Evolutionary conservation across 2,888 invertebrate genomes (phyloP).

Genomic region (Itoplectis maculator): DNA sequence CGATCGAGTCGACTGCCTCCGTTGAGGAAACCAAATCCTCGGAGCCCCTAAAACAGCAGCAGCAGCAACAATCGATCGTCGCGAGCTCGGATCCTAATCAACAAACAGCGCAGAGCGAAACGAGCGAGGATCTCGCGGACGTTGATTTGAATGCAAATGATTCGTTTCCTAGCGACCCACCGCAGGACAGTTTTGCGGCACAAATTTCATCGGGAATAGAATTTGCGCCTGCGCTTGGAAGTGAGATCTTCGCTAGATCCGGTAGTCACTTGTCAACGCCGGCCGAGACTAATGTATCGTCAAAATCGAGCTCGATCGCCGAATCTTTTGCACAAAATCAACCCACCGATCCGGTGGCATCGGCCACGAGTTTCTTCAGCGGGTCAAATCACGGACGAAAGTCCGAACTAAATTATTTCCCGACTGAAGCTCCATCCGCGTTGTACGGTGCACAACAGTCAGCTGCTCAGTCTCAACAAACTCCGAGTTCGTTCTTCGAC

Average conservation of each 20-base stretch:
- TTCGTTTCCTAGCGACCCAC: slow-evolving; percentile 43
- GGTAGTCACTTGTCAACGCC: slow-evolving; percentile 47
- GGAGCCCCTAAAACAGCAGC: background rate
- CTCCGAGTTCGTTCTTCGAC: slow-evolving; percentile 40
- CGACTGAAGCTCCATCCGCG: slow-evolving; percentile 15
- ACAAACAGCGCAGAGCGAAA: slow-evolving; percentile 29
- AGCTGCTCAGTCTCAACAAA: slow-evolving; percentile 28
- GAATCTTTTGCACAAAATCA: slow-evolving; percentile 40
- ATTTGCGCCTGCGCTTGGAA: slow-evolving; percentile 31
- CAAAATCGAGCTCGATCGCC: slow-evolving; percentile 48
- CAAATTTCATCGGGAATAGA: slow-evolving; percentile 26
- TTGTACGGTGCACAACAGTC: slow-evolving; percentile 50
- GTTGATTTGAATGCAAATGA: slow-evolving; percentile 69
- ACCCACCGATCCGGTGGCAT: slow-evolving; percentile 3
- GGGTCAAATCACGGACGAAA: slow-evolving; percentile 38
- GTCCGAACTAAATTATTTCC: slow-evolving; percentile 62
- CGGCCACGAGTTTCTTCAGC: slow-evolving; percentile 66
- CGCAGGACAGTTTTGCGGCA: background rate
- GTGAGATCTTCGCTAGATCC: slow-evolving; percentile 39
- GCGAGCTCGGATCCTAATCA: slow-evolving; percentile 7
- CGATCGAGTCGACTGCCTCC: background rate
- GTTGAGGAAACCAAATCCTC: slow-evolving; percentile 38
- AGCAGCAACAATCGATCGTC: slow-evolving; percentile 13
- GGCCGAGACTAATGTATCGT: slow-evolving; percentile 38
- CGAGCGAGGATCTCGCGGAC: slow-evolving; percentile 68